Percentiles rank a stretch among this genome's conserved stretches.
Evolutionary conservation across 1,140 invertebrate genomes (phyloP).

Genomic region (Drosophila tropicalis): DNA sequence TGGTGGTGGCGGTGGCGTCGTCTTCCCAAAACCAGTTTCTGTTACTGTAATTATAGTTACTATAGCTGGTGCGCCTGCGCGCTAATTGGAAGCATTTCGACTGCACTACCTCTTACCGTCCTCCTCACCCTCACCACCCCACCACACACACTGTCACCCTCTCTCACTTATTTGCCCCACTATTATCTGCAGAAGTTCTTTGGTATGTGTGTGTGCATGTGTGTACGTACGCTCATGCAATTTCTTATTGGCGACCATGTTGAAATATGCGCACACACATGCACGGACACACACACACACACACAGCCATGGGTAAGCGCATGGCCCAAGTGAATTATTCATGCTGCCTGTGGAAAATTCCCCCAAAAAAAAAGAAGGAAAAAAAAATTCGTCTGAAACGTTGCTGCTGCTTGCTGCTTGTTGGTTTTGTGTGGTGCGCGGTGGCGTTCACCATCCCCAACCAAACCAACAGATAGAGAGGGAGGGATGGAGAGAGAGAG

Average conservation of each 20-base stretch:
- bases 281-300: neutral
- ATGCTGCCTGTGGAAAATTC: constrained; percentile 81
- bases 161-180: neutral
- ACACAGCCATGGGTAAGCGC: constrained; percentile 28
- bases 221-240: constrained; percentile 64
- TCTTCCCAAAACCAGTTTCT: constrained; percentile 78
- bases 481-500: constrained; percentile 15
- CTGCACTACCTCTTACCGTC: neutral
- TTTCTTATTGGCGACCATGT: constrained; percentile 75
- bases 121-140: neutral
- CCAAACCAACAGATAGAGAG: constrained; percentile 15
- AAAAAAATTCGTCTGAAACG: constrained; percentile 79
- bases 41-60: constrained; percentile 39
- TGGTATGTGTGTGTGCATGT: neutral
- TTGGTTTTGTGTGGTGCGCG: constrained; percentile 12
- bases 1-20: constrained; percentile 37
- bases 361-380: constrained; percentile 50
- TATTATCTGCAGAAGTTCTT: constrained; percentile 56
- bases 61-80: constrained; percentile 59
- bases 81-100: constrained; percentile 52
- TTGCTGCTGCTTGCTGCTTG: constrained; percentile 59
- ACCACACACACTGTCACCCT: neutral
- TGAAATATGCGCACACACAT: constrained; percentile 48
- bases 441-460: constrained; percentile 2
- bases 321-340: constrained; percentile 77